Evolutionary conservation across 2,113 vertebrate species (phyloP).

Genomic region (Ivindomyrus marchei): DNA sequence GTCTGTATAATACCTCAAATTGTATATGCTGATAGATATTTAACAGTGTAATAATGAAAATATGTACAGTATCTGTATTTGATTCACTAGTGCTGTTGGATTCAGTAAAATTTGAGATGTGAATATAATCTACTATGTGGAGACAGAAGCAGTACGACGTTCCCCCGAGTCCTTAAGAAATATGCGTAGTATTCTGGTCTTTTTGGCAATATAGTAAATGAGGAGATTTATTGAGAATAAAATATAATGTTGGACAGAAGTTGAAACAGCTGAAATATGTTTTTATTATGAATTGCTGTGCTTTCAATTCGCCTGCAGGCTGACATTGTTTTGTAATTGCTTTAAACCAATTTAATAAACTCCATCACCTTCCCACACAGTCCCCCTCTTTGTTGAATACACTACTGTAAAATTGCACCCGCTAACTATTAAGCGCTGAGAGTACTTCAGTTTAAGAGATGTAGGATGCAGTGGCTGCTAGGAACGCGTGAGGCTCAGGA

Average conservation of each 20-base stretch:
- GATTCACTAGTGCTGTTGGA: neutral
- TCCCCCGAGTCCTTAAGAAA: neutral
- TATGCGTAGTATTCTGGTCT: neutral
- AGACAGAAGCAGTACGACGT: neutral
- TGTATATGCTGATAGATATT: neutral
- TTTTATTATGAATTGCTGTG: constrained; percentile 41
- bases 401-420: constrained; percentile 44
- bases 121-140: neutral
- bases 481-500: constrained; percentile 59
- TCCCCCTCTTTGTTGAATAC: constrained; percentile 52
- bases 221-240: constrained; percentile 5
- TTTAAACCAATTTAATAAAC: constrained; percentile 49
- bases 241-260: neutral
- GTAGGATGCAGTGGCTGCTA: constrained; percentile 48
- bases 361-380: constrained; percentile 30
- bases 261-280: constrained; percentile 12
- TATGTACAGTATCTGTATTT: neutral
- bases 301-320: constrained; percentile 42
- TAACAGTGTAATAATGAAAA: neutral
- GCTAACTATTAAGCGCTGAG: constrained; percentile 52
- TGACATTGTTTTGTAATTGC: constrained; percentile 46
- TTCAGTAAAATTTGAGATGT: neutral
- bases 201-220: neutral
- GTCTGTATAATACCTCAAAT: neutral
- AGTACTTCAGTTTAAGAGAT: constrained; percentile 43